These are phyloP conservation scores for Parambassis ranga DNA, from an alignment of 2,797 vertebrate species.

Conservation along the genomic window DNA sequence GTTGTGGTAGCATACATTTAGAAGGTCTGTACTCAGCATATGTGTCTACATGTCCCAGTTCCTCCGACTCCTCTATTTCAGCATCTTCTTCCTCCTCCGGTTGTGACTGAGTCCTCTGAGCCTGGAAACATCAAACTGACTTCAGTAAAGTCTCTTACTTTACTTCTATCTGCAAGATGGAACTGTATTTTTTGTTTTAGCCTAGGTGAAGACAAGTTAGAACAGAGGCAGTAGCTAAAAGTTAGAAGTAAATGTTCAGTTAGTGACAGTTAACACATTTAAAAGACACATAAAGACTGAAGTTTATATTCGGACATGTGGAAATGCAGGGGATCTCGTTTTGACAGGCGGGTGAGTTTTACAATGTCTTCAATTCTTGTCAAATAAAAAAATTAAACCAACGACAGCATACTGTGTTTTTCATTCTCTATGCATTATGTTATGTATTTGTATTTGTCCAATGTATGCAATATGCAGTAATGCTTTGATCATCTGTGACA, in stretches of 20 bases:
- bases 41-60: constrained; percentile 93
- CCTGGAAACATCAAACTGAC: constrained; percentile 40
- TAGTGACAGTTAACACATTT: background rate
- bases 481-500: constrained; percentile 33
- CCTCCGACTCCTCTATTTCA: constrained; percentile 92
- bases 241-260: constrained; percentile 9
- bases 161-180: background rate
- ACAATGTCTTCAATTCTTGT: background rate
- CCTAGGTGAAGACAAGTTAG: background rate
- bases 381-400: background rate
- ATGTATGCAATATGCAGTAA: constrained; percentile 19
- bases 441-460: background rate
- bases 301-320: constrained; percentile 1
- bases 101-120: constrained; percentile 63
- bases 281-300: background rate
- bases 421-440: background rate
- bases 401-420: background rate
- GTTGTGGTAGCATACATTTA: constrained; percentile 84
- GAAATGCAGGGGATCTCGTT: constrained; percentile 13
- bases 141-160: background rate
- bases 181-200: constrained; percentile 4
- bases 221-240: constrained; percentile 2
- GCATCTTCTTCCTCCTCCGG: constrained; percentile 92
- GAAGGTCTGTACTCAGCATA: constrained; percentile 95
- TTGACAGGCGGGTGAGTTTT: constrained; percentile 4